Evolutionary conservation across 2,888 invertebrate genomes (phyloP).

Genomic region (Peribatodes rhomboidaria): DNA sequence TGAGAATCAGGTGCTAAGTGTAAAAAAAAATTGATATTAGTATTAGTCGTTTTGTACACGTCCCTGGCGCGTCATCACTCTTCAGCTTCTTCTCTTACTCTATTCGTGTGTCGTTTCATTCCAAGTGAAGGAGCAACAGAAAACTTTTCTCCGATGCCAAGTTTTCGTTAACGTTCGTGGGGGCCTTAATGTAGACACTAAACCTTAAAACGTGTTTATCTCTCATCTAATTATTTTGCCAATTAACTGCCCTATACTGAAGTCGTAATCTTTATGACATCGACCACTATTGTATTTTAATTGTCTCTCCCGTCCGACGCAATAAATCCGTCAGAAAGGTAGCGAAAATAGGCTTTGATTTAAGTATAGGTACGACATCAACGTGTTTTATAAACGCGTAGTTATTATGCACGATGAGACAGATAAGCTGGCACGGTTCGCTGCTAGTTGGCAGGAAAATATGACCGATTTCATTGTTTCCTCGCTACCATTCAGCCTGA

Average conservation of each 20-base stretch:
- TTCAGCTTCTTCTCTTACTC: too few relatives aligned
- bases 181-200: constrained; percentile 5
- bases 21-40: too few relatives aligned
- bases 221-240: constrained; percentile 39
- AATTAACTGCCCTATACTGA: constrained; percentile 39
- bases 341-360: constrained; percentile 77
- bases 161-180: too few relatives aligned
- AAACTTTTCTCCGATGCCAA: too few relatives aligned
- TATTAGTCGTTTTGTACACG: too few relatives aligned
- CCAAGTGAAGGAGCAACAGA: too few relatives aligned
- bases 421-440: constrained; percentile 82
- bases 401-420: constrained; percentile 80
- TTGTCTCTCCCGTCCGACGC: constrained; percentile 46
- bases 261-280: constrained; percentile 41
- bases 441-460: constrained; percentile 82
- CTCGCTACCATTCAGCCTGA: constrained; percentile 75
- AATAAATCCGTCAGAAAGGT: constrained; percentile 71
- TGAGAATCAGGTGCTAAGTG: too few relatives aligned
- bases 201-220: constrained; percentile 21
- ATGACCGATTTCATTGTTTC: constrained; percentile 86
- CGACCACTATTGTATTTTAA: constrained; percentile 46
- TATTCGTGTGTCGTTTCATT: too few relatives aligned
- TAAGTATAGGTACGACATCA: constrained; percentile 75
- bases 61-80: too few relatives aligned
- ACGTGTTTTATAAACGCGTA: constrained; percentile 76